Percentiles rank a stretch among this genome's conserved stretches.
phyloP scores from a whole-genome alignment of 1,140 invertebrate genomes.

The Dreissena polymorpha region DNA sequence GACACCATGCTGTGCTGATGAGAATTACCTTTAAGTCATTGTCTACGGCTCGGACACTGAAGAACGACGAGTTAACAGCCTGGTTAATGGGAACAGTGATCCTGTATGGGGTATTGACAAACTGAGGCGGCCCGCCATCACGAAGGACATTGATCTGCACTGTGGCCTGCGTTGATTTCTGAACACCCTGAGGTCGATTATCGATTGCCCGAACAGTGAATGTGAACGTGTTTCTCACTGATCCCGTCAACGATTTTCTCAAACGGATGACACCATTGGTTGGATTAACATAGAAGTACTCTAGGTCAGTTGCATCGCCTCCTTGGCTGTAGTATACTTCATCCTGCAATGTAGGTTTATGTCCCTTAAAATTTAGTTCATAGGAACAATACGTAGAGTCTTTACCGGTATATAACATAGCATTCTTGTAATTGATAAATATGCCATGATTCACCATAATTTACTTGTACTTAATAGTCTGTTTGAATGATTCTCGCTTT shows the following conservation, averaged over 20 bases:
- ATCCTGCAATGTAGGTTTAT: slow-evolving; percentile 57
- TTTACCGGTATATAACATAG: too few relatives aligned
- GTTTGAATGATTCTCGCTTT: too few relatives aligned
- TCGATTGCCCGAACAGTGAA: slow-evolving; percentile 58
- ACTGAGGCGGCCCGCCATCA: slow-evolving; percentile 62
- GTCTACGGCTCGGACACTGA: slow-evolving; percentile 57
- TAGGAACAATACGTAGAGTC: too few relatives aligned
- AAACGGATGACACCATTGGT: slow-evolving; percentile 63
- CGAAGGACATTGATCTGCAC: slow-evolving; percentile 55
- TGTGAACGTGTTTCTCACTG: slow-evolving; percentile 39
- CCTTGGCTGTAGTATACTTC: slow-evolving; percentile 55
- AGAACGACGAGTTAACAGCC: slow-evolving; percentile 55
- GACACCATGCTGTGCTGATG: too few relatives aligned
- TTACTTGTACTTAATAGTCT: too few relatives aligned
- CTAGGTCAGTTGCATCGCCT: slow-evolving; percentile 39
- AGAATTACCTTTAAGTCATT: slow-evolving; percentile 53
- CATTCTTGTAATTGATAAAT: too few relatives aligned
- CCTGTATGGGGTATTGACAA: slow-evolving; percentile 65
- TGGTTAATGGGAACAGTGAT: slow-evolving; percentile 58
- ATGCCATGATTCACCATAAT: too few relatives aligned
- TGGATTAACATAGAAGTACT: slow-evolving; percentile 69
- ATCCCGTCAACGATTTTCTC: slow-evolving; percentile 59
- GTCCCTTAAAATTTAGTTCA: too few relatives aligned
- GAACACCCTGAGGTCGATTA: slow-evolving; percentile 27
- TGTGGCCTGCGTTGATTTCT: slow-evolving; percentile 27